A percentile compares a stretch with the other conserved stretches of the same genome.
phyloP scores from a whole-genome alignment of 1,140 invertebrate species.

The Drosophila pallidifrons region DNA sequence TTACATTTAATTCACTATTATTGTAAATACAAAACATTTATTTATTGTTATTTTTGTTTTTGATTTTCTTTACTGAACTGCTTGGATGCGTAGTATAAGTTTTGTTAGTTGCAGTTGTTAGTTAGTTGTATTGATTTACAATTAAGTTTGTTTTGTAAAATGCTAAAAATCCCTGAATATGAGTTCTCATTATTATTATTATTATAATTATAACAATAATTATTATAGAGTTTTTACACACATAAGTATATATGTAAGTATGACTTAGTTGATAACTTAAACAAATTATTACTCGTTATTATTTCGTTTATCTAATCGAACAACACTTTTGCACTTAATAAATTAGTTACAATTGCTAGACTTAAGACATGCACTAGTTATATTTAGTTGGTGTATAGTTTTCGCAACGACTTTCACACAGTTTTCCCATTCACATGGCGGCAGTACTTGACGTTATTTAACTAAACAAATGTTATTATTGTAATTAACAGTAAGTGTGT shows the following conservation, averaged over 20 bases:
- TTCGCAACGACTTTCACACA: slow-evolving; percentile 34
- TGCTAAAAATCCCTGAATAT: slow-evolving; percentile 85
- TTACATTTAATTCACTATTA: slow-evolving; percentile 34
- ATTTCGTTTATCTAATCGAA: slow-evolving; percentile 60
- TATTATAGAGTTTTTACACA: slow-evolving; percentile 37
- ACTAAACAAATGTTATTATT: slow-evolving; percentile 41
- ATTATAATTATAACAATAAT: slow-evolving; percentile 24
- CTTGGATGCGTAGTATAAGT: slow-evolving; percentile 43
- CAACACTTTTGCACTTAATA: slow-evolving; percentile 60
- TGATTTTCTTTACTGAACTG: slow-evolving; percentile 18
- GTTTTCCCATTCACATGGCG: slow-evolving; percentile 48
- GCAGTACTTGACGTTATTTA: slow-evolving; percentile 75
- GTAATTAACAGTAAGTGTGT: slow-evolving; percentile 46
- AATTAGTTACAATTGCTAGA: slow-evolving; percentile 57
- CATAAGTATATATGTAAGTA: slow-evolving; percentile 35
- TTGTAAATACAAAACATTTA: slow-evolving; percentile 73
- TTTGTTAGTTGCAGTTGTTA: slow-evolving; percentile 34
- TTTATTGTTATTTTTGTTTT: slow-evolving; percentile 27
- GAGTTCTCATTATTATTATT: slow-evolving; percentile 78
- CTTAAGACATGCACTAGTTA: slow-evolving; percentile 41
- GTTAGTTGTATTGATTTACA: slow-evolving; percentile 37
- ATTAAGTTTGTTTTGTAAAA: slow-evolving; percentile 71
- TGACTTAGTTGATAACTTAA: slow-evolving; percentile 59
- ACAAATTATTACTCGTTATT: slow-evolving; percentile 42
- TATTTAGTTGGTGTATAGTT: slow-evolving; percentile 63